Evolutionary conservation across 2,888 invertebrate species (phyloP).

Genomic region (Mamestra brassicae): DNA sequence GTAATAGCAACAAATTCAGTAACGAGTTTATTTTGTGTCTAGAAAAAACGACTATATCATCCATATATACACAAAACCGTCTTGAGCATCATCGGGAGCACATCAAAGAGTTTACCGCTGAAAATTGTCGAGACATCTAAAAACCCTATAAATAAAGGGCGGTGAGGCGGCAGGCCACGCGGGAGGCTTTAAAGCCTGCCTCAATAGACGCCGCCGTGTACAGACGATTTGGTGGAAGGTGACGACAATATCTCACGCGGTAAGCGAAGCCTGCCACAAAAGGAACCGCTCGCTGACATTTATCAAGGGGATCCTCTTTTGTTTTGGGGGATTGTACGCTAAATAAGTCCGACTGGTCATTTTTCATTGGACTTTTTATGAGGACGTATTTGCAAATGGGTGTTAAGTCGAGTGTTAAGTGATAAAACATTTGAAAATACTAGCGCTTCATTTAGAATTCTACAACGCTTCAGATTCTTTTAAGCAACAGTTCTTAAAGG

Average conservation of each 20-base stretch:
- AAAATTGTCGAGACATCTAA: conserved; percentile 43
- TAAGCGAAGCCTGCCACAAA: conserved; percentile 59
- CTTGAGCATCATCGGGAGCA: conserved; percentile 19
- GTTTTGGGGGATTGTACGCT: conserved; percentile 57
- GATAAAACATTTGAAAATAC: not conserved
- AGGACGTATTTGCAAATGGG: not conserved
- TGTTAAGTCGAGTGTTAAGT: not conserved
- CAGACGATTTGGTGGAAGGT: conserved; percentile 46
- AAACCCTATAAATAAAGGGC: conserved; percentile 44
- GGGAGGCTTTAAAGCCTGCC: conserved; percentile 47
- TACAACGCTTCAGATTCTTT: not conserved
- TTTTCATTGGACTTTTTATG: conserved; percentile 42
- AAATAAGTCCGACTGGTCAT: conserved; percentile 52
- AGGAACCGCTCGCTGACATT: conserved; percentile 59
- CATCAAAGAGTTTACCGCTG: conserved; percentile 41
- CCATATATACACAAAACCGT: conserved; percentile 23
- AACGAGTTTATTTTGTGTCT: not conserved
- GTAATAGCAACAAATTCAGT: conserved; percentile 6
- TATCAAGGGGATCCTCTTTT: conserved; percentile 64
- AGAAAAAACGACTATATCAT: conserved; percentile 11
- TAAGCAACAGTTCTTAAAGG: not conserved
- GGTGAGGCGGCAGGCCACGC: conserved; percentile 24
- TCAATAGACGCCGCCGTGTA: conserved; percentile 43
- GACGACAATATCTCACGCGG: conserved; percentile 65
- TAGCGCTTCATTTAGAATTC: not conserved